Conservation (phyloP, 2,888 invertebrate species). For the Polydrusus cervinus region DNA sequence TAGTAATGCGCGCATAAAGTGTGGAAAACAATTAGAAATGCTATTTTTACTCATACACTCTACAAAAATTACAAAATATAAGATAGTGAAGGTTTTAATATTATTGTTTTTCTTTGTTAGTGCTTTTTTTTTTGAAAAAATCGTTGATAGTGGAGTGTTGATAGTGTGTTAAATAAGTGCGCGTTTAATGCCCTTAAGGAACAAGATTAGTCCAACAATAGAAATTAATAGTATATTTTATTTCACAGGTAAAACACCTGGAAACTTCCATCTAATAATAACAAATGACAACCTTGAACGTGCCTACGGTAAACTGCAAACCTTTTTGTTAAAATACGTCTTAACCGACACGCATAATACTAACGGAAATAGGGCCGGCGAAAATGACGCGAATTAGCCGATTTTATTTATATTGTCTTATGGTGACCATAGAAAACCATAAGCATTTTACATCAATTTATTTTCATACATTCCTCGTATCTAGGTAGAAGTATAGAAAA, state of each 20-base stretch:
- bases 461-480: conserved; percentile 15
- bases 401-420: neutral
- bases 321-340: conserved; percentile 50
- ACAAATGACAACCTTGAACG: conserved; percentile 87
- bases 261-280: conserved; percentile 89
- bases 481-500: neutral
- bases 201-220: too few species aligned
- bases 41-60: too few species aligned
- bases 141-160: too few species aligned
- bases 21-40: too few species aligned
- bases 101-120: neutral
- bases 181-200: too few species aligned
- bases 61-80: too few species aligned
- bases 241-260: conserved; percentile 72
- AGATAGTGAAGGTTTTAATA: neutral
- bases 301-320: conserved; percentile 58
- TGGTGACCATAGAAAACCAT: neutral
- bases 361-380: neutral
- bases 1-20: too few species aligned
- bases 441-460: conserved; percentile 2
- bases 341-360: conserved; percentile 22
- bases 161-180: too few species aligned
- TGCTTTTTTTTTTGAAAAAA: conserved; percentile 8
- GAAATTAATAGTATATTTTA: neutral
- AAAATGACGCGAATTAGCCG: neutral